Base-by-base conservation (phyloP, 2,113 vertebrate genomes). In the Actenoides lindsayi region DNA sequence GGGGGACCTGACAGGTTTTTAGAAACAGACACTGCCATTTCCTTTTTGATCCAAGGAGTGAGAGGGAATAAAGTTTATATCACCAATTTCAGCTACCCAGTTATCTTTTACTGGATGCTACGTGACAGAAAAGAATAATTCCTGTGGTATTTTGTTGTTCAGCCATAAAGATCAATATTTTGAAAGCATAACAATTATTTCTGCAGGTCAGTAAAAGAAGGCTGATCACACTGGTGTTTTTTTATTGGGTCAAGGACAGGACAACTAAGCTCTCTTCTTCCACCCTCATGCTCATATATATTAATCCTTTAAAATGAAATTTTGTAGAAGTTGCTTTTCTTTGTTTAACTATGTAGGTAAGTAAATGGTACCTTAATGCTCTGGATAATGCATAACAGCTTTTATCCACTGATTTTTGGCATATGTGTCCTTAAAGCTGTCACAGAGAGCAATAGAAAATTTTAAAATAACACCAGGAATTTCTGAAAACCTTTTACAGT, bases 361-460 rank as follows among this genome's bases (percentile, higher is more conserved):
- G 78, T 53, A 87, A 97, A 87, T 54, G 24, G 31, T 69, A 90
- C 28, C 0, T 0, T 46, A 91, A 64, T 79, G 65, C 67, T 93
- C 67, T 89, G 83, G 70, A 79, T 92, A 95, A 94, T 30, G 41
- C 30, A 12, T 44, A 94, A 93, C 77, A 91, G 54, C 57, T 94
- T 94, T 89, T 76, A 84, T 48, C 41, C 50, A 70, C 37, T 87
- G 17, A 84, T 94, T 94, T 93, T 79, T 93, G 89, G 91, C 83
- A 95, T 67, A 48, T 41, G 10, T 54, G 28, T 87, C 37, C 53
- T 80, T 75, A 57, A 82, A 73, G 44, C 51, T 93, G 44, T 91
- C 74, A 63, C 31, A 91, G 28, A 94, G 81, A 85, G 77, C 27
- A 92, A 69, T 0, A 89, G 35, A 89, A 92, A 92, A 90, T 75